These are phyloP conservation scores for Cairina moschata DNA, from an alignment of 2,113 vertebrate genomes.

Conservation along the genomic window DNA sequence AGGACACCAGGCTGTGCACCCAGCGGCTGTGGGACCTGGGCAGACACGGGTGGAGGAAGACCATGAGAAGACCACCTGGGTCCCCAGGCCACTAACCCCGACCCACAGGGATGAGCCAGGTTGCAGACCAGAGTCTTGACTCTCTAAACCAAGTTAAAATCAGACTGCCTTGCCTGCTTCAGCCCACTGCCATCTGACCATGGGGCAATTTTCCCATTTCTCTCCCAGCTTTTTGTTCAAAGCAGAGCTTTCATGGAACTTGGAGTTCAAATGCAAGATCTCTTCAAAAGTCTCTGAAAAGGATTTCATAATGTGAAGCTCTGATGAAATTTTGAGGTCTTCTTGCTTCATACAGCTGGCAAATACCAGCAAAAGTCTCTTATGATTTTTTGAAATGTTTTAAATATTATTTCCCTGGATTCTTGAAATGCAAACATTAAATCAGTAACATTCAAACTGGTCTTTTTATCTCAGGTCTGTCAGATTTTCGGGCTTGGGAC, in stretches of 20 bases:
- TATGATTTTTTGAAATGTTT: not conserved
- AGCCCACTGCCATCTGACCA: not conserved
- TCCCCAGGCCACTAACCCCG: not conserved
- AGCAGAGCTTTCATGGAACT: not conserved
- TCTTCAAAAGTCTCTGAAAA: not conserved
- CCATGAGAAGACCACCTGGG: not conserved
- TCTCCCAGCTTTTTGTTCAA: not conserved
- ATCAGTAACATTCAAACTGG: not conserved
- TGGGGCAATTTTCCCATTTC: not conserved
- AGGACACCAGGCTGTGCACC: not conserved
- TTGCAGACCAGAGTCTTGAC: not conserved
- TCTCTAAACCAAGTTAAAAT: not conserved
- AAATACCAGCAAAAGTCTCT: not conserved
- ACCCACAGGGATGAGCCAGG: not conserved
- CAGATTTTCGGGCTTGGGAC: slow-evolving; percentile 10
- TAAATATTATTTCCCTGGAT: not conserved
- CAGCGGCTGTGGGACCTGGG: not conserved
- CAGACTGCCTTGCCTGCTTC: not conserved
- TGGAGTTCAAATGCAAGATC: not conserved
- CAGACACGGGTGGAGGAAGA: rapidly evolving
- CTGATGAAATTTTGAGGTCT: not conserved
- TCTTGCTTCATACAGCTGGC: not conserved
- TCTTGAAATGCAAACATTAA: not conserved
- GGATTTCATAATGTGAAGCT: not conserved
- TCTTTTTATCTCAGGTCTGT: not conserved